phyloP scores from a whole-genome alignment of 1,140 invertebrate species.

The Cotesia chilonis region DNA sequence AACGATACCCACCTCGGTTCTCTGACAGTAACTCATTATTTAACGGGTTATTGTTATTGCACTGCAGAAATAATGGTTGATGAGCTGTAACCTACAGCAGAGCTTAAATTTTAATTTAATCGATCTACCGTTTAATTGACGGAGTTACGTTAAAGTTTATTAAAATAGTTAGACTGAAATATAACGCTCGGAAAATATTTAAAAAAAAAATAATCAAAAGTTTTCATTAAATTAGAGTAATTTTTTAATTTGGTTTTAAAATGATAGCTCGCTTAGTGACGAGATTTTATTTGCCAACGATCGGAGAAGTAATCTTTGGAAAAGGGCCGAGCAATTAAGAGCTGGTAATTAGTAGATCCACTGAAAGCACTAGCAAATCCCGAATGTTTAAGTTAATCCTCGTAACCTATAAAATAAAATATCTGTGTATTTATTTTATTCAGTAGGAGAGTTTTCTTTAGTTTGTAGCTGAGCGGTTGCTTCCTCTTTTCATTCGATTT shows the following conservation, averaged over 20 bases:
- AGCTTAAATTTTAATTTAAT: too few relatives aligned
- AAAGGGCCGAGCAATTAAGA: constrained; percentile 25
- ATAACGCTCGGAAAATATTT: too few relatives aligned
- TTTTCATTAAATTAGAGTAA: too few relatives aligned
- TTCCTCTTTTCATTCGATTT: constrained; percentile 17
- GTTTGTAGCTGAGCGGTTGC: background rate
- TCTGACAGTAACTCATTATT: too few relatives aligned
- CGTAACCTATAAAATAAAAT: too few relatives aligned
- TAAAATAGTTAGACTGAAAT: background rate
- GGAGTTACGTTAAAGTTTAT: background rate
- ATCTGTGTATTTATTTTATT: too few relatives aligned
- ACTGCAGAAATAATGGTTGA: too few relatives aligned
- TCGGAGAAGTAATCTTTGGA: background rate
- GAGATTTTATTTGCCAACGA: background rate
- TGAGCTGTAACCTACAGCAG: too few relatives aligned
- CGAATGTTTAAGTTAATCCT: background rate
- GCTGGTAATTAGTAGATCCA: constrained; percentile 17
- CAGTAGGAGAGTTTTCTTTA: background rate
- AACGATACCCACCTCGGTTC: too few relatives aligned
- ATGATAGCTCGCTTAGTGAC: background rate
- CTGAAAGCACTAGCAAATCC: background rate
- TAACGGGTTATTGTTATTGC: too few relatives aligned
- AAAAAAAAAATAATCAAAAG: too few relatives aligned
- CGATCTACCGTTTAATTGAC: too few relatives aligned
- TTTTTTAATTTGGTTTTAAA: background rate